Base-by-base conservation (phyloP, 2,888 invertebrate genomes). In the Plagiodera versicolora region DNA sequence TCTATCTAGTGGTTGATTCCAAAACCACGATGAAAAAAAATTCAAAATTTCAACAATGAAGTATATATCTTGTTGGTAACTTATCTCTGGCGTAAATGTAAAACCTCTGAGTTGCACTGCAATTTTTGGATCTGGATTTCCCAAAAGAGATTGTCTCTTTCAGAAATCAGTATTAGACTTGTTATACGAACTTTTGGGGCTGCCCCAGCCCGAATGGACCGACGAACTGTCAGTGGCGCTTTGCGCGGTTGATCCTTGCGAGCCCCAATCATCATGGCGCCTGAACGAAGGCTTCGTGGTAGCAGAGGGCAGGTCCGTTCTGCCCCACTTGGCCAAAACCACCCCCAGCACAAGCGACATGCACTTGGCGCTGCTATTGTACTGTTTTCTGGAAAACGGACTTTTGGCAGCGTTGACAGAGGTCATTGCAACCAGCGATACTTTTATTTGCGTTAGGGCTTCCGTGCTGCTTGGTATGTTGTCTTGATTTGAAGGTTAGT, bases 281-380 rank as follows among this genome's bases (percentile, higher is more conserved):
- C 81, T 98, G 20, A 89, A 89, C 71, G 95, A 96, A 78, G 97
- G 95, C 32, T 98, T 98, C 78, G 91, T 98, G n/a, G 94, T 92
- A 11, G 91, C 92, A 59, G 98, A 98, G 82, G 96, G 95, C 49
- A 87, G 87, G 60, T 86, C 71, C 56, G 88, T 96, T 71, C 81
- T 98, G 78, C 95, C 96, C 64, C 92, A 94, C 77, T 84, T 95
- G 64, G 89, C 93, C 53, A 89, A 89, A 68, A 89, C 86, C 64
- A 92, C 95, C 63, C 92, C 95, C 11, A 96, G 95, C 81, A 87
- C 96, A 67, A 89, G 91, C 63, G 94, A 96, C 79, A 92, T 95
- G 78, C 97, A 97, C 83, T 85, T 92, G 75, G 90, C 96, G 5
- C 83, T 97, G 51, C 81, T 98, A 71, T 86, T 98, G 56, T 92